Conservation (phyloP, 92 coral and sea anemone species). For the Phymanthus crucifer region DNA sequence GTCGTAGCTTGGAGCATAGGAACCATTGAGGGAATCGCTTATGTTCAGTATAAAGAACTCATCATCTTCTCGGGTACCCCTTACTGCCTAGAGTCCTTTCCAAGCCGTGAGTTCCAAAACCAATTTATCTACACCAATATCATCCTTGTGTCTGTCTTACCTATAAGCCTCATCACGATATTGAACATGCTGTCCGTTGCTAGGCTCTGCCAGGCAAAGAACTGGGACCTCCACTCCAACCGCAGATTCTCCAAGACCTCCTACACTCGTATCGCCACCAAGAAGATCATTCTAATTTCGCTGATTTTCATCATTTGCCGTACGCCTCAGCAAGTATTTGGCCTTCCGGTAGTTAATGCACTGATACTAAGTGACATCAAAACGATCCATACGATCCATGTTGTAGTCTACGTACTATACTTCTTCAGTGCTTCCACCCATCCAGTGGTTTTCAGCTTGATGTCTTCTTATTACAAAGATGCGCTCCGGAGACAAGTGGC, state of each 20-base stretch:
- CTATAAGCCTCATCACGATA: slow-evolving; percentile 25
- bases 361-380: not conserved
- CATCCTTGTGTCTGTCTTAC: slow-evolving; percentile 23
- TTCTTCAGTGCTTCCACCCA: slow-evolving; percentile 44
- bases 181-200: slow-evolving; percentile 15
- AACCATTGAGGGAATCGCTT: slow-evolving; percentile 15
- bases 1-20: slow-evolving; percentile 57
- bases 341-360: not conserved
- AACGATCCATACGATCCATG: not conserved
- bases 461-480: slow-evolving; percentile 26
- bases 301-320: slow-evolving; percentile 33
- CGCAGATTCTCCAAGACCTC: not conserved
- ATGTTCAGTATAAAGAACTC: slow-evolving; percentile 26
- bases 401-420: not conserved
- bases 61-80: slow-evolving; percentile 3
- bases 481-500: slow-evolving; percentile 10
- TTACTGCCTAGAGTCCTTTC: slow-evolving; percentile 51
- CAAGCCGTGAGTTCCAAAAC: slow-evolving; percentile 11
- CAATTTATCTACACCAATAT: slow-evolving; percentile 13
- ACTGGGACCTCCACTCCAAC: not conserved
- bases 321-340: slow-evolving; percentile 9
- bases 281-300: slow-evolving; percentile 28
- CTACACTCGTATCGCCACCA: slow-evolving; percentile 18
- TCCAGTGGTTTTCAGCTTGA: slow-evolving; percentile 26
- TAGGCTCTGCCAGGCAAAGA: slow-evolving; percentile 21